phyloP scores from a whole-genome alignment of 2,888 invertebrate species.

The Drosophila bunnanda region DNA sequence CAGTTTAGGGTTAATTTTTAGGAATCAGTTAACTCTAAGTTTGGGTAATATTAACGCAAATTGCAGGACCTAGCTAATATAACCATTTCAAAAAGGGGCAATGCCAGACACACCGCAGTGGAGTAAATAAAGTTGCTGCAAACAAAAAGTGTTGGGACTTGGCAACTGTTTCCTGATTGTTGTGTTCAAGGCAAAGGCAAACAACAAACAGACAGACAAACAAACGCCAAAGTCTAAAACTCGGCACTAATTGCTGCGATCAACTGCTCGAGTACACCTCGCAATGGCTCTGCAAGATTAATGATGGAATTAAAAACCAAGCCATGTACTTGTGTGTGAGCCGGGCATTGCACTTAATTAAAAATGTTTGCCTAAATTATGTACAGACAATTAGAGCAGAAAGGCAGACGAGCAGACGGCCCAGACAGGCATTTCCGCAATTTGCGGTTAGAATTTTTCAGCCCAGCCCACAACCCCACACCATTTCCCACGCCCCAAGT shows the following conservation, averaged over 20 bases:
- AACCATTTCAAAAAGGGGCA: constrained; percentile 16
- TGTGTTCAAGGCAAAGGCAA: constrained; percentile 18
- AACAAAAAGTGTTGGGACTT: constrained; percentile 39
- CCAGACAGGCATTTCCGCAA: constrained; percentile 49
- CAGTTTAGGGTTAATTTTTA: background rate
- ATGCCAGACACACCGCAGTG: constrained; percentile 12
- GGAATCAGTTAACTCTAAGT: background rate
- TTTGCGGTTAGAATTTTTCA: constrained; percentile 44
- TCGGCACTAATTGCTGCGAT: constrained; percentile 20
- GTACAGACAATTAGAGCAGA: constrained; percentile 62
- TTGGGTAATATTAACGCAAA: no score
- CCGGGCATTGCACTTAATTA: constrained; percentile 61
- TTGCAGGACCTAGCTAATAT: background rate
- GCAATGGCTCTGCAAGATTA: constrained; percentile 41
- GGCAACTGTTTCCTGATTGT: constrained; percentile 35
- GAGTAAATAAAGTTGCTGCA: constrained; percentile 28
- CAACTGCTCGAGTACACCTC: constrained; percentile 46
- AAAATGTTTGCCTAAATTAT: constrained; percentile 65
- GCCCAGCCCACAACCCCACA: background rate
- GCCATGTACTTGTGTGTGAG: constrained; percentile 32
- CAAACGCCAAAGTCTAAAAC: constrained; percentile 28
- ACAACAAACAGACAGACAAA: background rate
- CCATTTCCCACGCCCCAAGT: constrained; percentile 7
- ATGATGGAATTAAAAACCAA: constrained; percentile 52
- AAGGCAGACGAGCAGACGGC: constrained; percentile 43